phyloP scores from a whole-genome alignment of 2,888 invertebrate genomes.

The Timandra comae region DNA sequence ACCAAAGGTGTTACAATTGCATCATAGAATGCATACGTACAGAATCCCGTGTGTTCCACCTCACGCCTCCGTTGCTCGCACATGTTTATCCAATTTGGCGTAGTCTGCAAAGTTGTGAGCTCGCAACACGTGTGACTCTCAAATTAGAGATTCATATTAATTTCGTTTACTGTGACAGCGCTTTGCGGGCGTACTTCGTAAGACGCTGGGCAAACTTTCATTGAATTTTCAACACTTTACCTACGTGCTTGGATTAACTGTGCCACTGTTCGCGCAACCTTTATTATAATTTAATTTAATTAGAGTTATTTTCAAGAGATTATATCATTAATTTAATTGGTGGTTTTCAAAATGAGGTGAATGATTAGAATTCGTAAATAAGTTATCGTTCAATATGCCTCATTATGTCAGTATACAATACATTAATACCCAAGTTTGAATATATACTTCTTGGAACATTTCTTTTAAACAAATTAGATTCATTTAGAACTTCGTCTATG shows the following conservation, averaged over 20 bases:
- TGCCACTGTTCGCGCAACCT: conserved; percentile 12
- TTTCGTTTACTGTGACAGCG: conserved; percentile 61
- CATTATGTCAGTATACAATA: too few species aligned
- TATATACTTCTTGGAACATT: too few species aligned
- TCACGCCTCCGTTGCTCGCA: conserved; percentile 49
- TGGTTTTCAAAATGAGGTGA: too few species aligned
- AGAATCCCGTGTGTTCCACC: conserved; percentile 27
- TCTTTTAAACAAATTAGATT: too few species aligned
- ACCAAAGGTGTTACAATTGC: too few species aligned
- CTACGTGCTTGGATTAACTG: conserved; percentile 30
- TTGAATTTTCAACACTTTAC: conserved; percentile 36
- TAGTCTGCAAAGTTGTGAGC: conserved; percentile 74
- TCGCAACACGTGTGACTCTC: conserved; percentile 71
- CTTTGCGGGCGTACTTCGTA: conserved; percentile 37
- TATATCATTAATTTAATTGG: too few species aligned
- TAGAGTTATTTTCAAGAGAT: conserved; percentile 1
- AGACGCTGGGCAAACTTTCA: conserved; percentile 44
- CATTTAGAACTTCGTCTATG: too few species aligned
- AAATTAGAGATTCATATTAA: conserved; percentile 77
- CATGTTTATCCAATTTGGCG: conserved; percentile 75
- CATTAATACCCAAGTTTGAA: too few species aligned
- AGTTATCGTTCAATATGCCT: too few species aligned
- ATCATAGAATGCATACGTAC: too few species aligned
- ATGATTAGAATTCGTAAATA: too few species aligned
- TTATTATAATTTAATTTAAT: conserved; percentile 2